phyloP scores from a whole-genome alignment of 1,140 invertebrate species.

The Bathynomus jamesi region DNA sequence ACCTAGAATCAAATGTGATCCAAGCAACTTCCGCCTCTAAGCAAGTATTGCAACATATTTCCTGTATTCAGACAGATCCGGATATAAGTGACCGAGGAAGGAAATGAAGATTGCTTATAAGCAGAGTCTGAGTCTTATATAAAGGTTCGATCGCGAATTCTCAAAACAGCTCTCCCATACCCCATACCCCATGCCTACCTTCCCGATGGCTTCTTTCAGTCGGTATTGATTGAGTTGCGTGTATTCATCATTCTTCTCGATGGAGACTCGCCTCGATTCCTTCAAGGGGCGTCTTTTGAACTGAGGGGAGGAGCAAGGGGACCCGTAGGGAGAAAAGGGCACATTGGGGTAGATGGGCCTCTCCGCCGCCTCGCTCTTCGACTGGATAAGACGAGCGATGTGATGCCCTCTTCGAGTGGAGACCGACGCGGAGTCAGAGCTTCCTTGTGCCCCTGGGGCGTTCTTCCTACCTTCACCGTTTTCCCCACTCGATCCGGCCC shows the following conservation, averaged over 20 bases:
- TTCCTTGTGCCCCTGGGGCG: background rate
- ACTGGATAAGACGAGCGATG: conserved; percentile 29
- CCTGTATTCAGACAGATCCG: too few relatives aligned
- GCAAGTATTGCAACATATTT: too few relatives aligned
- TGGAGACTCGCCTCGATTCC: conserved; percentile 73
- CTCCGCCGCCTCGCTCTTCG: conserved; percentile 28
- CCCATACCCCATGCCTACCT: too few relatives aligned
- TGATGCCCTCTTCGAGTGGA: conserved; percentile 20
- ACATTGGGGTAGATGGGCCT: conserved; percentile 64
- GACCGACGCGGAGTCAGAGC: background rate
- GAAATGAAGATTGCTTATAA: too few relatives aligned
- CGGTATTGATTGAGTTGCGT: conserved; percentile 92
- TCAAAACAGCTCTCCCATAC: too few relatives aligned
- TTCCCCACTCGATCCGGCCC: conserved; percentile 13
- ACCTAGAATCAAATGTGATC: too few relatives aligned
- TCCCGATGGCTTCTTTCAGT: conserved; percentile 86
- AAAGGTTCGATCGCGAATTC: too few relatives aligned
- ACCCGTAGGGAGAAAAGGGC: conserved; percentile 61
- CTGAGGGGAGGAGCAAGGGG: conserved; percentile 65
- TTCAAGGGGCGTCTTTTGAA: conserved; percentile 61
- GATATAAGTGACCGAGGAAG: too few relatives aligned
- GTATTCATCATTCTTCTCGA: conserved; percentile 74
- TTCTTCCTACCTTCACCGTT: conserved; percentile 12
- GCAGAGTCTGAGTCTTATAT: too few relatives aligned
- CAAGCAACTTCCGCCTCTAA: too few relatives aligned